phyloP scores from a whole-genome alignment of 2,888 invertebrate genomes.

The Andricus curvator region DNA sequence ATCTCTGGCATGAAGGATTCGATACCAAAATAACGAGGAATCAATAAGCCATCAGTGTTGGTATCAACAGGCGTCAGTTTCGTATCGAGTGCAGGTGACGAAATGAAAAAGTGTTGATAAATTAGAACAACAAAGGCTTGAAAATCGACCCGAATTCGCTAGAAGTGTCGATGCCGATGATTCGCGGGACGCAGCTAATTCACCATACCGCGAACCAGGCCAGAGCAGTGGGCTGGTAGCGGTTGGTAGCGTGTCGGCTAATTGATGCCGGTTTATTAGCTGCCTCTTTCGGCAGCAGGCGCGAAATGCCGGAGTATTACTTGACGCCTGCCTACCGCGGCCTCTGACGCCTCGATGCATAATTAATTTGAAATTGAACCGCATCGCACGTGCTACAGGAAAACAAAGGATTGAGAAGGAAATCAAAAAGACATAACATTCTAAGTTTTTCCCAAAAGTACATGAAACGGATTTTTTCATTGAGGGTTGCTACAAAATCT shows the following conservation, averaged over 20 bases:
- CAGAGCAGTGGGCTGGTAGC: conserved; percentile 37
- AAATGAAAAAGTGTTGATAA: conserved; percentile 32
- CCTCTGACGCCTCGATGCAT: conserved; percentile 56
- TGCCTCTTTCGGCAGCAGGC: conserved; percentile 71
- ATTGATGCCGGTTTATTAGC: conserved; percentile 74
- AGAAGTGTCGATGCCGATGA: conserved; percentile 27
- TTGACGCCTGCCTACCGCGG: conserved; percentile 62
- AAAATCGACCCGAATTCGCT: conserved; percentile 24
- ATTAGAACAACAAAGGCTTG: conserved; percentile 27
- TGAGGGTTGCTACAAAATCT: no score
- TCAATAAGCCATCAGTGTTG: conserved; percentile 37
- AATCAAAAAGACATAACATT: not conserved
- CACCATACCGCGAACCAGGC: conserved; percentile 16
- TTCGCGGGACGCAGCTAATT: conserved; percentile 27
- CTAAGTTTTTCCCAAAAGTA: not conserved
- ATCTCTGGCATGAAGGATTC: not conserved
- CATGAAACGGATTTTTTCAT: no score
- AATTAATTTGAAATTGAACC: conserved; percentile 59
- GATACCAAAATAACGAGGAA: conserved; percentile 27
- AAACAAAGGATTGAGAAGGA: not conserved
- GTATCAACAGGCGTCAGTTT: conserved; percentile 21
- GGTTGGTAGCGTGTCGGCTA: conserved; percentile 70
- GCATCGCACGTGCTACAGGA: conserved; percentile 21
- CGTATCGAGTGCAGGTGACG: conserved; percentile 23
- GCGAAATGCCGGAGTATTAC: conserved; percentile 67